Conservation (phyloP, 1,140 invertebrate species). For the Drosophila ananassae region DNA sequence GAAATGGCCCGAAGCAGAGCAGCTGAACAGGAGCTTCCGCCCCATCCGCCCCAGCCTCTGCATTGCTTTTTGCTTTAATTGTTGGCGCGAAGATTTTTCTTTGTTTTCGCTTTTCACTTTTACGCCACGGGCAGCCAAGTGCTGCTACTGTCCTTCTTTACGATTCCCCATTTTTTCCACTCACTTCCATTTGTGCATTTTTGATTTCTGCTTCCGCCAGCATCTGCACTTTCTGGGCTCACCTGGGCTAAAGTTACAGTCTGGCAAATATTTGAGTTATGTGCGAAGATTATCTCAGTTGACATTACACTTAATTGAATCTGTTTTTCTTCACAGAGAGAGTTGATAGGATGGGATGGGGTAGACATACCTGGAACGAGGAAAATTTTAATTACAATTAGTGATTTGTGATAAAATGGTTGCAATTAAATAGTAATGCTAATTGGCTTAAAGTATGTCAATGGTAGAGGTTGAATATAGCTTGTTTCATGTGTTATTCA, state of each 20-base stretch:
- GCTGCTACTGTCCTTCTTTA: conserved; percentile 7
- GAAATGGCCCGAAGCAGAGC: conserved; percentile 31
- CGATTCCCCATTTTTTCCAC: conserved; percentile 5
- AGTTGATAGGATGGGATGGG: neutral
- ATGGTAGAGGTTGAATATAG: neutral
- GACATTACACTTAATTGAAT: conserved; percentile 24
- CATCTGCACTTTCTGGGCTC: conserved; percentile 17
- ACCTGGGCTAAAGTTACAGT: conserved; percentile 27
- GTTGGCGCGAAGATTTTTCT: conserved; percentile 46
- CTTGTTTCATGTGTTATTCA: conserved; percentile 57
- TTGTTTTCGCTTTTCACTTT: conserved; percentile 44
- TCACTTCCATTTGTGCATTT: conserved; percentile 43
- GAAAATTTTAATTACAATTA: conserved; percentile 1
- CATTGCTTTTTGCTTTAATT: conserved; percentile 29
- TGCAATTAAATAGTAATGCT: neutral
- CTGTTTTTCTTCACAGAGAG: conserved; percentile 2
- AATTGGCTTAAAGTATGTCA: conserved; percentile 14
- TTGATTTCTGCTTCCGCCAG: conserved; percentile 53
- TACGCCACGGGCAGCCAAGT: conserved; percentile 32
- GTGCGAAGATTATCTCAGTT: conserved; percentile 30
- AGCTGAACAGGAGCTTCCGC: conserved; percentile 8
- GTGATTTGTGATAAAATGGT: neutral
- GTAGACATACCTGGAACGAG: conserved; percentile 60
- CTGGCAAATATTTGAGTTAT: conserved; percentile 58
- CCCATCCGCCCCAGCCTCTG: neutral